Base-by-base conservation (phyloP, 2,888 invertebrate genomes). In the Toxonevra muliebris region DNA sequence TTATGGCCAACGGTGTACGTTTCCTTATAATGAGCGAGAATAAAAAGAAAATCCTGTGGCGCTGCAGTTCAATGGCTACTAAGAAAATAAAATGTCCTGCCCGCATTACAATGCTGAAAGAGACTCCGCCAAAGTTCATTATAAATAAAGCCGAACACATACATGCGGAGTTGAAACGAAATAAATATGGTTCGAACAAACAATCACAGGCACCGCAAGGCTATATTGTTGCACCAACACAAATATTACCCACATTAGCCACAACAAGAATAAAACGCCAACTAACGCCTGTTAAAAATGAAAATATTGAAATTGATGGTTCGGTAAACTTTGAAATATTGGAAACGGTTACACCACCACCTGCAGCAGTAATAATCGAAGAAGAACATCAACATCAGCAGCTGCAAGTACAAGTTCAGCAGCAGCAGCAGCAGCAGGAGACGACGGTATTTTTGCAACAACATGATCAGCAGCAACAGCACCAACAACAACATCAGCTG, bases 11-110 rank as follows among this genome's bases (percentile, higher is more conserved):
- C 66, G 85, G 84, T 65, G 79, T 85, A n/a, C 79, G 85, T 13
- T 86, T 85, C 68, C 77, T 86, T 10, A 79, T 85, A n/a, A 86
- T 86, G 85, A 86, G 84, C 69, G 85, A 86, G 73, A 85, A 85
- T 71, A 82, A 81, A 66, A 84, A 83, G 75, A 85, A 84, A 75
- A 84, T 85, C 5, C 72, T 85, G 30, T 86, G 85, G 85, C 82
- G 85, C 19, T 86, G 85, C 74, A 85, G 85, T 59, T 84, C 82
- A 12, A 86, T 86, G 85, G 85, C 85, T 41, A 85, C 85, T 19
- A 86, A 86, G 71, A 85, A 84, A 69, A 76, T 85, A 7, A 86
- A 86, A 74, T 86, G 85, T 55, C 85, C 85, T 0, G 85, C 85
- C 0, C 78, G 85, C 30, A 85, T 86, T 13, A 85, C 82, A 15